Percentiles rank a stretch among this genome's conserved stretches.
phyloP scores from a whole-genome alignment of 2,888 invertebrate species.

The Agonopterix subpropinquella region DNA sequence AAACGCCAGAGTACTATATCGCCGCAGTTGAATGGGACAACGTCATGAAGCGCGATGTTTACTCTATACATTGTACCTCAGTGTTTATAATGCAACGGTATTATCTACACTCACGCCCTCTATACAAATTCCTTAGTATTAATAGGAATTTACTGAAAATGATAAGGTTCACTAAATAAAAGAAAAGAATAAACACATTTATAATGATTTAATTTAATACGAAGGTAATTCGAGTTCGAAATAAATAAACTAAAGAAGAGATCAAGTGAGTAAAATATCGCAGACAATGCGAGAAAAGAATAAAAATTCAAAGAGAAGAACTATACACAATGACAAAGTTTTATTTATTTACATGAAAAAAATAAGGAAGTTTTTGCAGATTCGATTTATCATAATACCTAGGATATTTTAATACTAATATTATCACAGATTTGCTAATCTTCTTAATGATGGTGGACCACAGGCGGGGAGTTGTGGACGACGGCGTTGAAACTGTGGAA shows the following conservation, averaged over 20 bases:
- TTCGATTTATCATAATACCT: conserved; percentile 6
- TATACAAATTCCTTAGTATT: no score
- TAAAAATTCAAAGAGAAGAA: conserved; percentile 2
- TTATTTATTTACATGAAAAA: conserved; percentile 9
- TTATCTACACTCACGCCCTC: no score
- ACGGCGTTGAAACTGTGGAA: conserved; percentile 67
- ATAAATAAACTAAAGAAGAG: neutral
- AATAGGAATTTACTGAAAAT: no score
- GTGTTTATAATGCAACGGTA: no score
- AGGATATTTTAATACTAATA: conserved; percentile 25
- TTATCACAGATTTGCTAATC: conserved; percentile 58
- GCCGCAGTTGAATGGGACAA: no score
- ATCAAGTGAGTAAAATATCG: neutral
- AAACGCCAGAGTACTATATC: no score
- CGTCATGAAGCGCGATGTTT: no score
- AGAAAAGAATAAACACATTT: no score
- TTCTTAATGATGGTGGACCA: conserved; percentile 66
- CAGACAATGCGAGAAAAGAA: neutral
- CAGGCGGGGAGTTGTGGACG: conserved; percentile 67
- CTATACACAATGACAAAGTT: neutral
- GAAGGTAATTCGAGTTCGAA: no score
- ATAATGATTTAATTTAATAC: no score
- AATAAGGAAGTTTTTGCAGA: conserved; percentile 1
- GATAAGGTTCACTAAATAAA: neutral
- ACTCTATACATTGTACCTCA: no score